These are phyloP conservation scores for Luperina testacea DNA, from an alignment of 2,888 invertebrate genomes.

Conservation along the genomic window DNA sequence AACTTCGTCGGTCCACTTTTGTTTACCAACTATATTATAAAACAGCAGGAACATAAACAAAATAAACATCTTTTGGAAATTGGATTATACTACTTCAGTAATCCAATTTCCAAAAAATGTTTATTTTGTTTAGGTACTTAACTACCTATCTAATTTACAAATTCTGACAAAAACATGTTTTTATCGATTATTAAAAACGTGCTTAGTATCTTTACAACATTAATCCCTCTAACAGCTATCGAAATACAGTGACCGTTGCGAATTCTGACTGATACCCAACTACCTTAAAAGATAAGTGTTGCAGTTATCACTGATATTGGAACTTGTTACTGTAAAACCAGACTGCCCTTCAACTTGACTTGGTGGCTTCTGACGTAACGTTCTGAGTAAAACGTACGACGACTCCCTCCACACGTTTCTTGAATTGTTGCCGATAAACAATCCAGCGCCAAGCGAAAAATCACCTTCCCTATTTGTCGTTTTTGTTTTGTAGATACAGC, in stretches of 20 bases:
- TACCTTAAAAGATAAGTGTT: slow-evolving; percentile 49
- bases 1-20: not conserved
- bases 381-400: slow-evolving; percentile 8
- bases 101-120: too few relatives aligned
- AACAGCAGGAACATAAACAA: not conserved
- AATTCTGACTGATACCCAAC: slow-evolving; percentile 41
- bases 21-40: slow-evolving; percentile 1
- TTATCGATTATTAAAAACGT: slow-evolving; percentile 17
- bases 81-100: not conserved
- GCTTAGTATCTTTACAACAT: slow-evolving; percentile 41
- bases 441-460: not conserved
- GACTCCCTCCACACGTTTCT: slow-evolving; percentile 2
- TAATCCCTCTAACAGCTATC: slow-evolving; percentile 45
- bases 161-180: slow-evolving; percentile 2
- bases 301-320: slow-evolving; percentile 33
- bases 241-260: slow-evolving; percentile 23
- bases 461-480: not conserved
- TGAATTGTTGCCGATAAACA: slow-evolving; percentile 7
- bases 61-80: not conserved
- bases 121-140: too few relatives aligned
- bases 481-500: not conserved
- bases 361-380: slow-evolving; percentile 14
- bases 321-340: not conserved
- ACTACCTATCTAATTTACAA: not conserved
- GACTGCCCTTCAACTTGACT: slow-evolving; percentile 58